Evolutionary conservation across 2,888 invertebrate genomes (phyloP).

Genomic region (Papilio gigon): DNA sequence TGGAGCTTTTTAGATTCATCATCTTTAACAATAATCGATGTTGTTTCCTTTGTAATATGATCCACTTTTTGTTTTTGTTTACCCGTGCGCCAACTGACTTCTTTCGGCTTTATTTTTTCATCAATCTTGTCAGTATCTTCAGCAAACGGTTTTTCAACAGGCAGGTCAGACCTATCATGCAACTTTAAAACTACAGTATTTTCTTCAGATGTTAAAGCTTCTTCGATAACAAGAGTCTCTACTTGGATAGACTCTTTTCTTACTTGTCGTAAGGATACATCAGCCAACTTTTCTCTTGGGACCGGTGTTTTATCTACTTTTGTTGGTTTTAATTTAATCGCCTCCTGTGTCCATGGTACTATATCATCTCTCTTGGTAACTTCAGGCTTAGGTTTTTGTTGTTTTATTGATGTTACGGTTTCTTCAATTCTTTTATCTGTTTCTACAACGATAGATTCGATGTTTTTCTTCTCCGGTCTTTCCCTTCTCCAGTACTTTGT

Average conservation of each 20-base stretch:
- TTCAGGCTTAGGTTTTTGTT: constrained; percentile 42
- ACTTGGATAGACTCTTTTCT: constrained; percentile 67
- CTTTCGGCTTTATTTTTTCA: constrained; percentile 50
- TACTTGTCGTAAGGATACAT: constrained; percentile 66
- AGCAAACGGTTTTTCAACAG: constrained; percentile 50
- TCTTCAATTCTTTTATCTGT: constrained; percentile 35
- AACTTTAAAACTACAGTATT: constrained; percentile 81
- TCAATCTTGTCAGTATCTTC: constrained; percentile 47
- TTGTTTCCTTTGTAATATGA: constrained; percentile 40
- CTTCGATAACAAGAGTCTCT: constrained; percentile 72
- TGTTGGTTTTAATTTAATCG: constrained; percentile 83
- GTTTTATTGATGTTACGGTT: constrained; percentile 6
- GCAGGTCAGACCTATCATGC: constrained; percentile 51
- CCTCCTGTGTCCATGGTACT: constrained; percentile 84
- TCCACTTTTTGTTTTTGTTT: constrained; percentile 60
- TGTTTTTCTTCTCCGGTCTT: constrained; percentile 40
- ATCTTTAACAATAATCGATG: background rate
- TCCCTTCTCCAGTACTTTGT: constrained; percentile 45
- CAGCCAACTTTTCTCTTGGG: constrained; percentile 80
- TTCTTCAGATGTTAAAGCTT: constrained; percentile 82
- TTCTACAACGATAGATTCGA: constrained; percentile 44
- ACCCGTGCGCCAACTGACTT: constrained; percentile 55
- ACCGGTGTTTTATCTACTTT: constrained; percentile 81
- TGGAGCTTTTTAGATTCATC: constrained; percentile 44
- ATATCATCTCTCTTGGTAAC: constrained; percentile 58